Evolutionary conservation across 2,797 vertebrate genomes (phyloP), one percentile per base, ranked within the genome.

Genomic region (Cephalopachus bancanus): DNA sequence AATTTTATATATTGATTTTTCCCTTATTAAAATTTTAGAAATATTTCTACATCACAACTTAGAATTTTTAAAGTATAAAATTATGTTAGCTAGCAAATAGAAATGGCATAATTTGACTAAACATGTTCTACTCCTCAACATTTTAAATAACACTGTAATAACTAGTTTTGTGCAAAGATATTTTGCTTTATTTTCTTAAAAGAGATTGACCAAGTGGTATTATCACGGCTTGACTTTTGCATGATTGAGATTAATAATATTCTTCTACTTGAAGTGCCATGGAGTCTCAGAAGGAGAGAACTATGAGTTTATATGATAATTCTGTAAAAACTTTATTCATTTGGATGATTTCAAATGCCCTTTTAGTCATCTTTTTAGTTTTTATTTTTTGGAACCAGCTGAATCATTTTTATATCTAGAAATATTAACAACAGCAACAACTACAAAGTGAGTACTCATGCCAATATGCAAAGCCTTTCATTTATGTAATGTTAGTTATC

Each of bases 161-260:
- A 94, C 83, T 89, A 89, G 15, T 79, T 94, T 67, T 83, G 30
- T 87, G 15, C 60, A 57, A 85, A 91, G 49, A 59, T 92, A 95
- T 74, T 95, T 94, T 81, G 37, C 62, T 90, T 91, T 95, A 86
- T 93, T 89, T 94, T 62, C 59, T 76, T 93, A 60, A 84, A 96
- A 92, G 26, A 88, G 49, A 91, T 85, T 85, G 26, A 76, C 37
- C 95, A 49, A 94, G 8, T 91, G 60, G 16, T 85, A 78, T 83
- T 80, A 74, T 89, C 71, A 44, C 49, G 76, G 67, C 30, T 95
- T 93, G 83, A 51, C 20, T 81, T 94, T 94, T 65, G 88, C 91
- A 78, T 79, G 37, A 44, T 90, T 94, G 64, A 94, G 28, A 64
- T 92, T 81, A 95, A 93, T 85, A 96, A 86, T 12, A 55, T 89